Conservation (phyloP, 2,888 invertebrate genomes). For the Spilarctia lutea region DNA sequence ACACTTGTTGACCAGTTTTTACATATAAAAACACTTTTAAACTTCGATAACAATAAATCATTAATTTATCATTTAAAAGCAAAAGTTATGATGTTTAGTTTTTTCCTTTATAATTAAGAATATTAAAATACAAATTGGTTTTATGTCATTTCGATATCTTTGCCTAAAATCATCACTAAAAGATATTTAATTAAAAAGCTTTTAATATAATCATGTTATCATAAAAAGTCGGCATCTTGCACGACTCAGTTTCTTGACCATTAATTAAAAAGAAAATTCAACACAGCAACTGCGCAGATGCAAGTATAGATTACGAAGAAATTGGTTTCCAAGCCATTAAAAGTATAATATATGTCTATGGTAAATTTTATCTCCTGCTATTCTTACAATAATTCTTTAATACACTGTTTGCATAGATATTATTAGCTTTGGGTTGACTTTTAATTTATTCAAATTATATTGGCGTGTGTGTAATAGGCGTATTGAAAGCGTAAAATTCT, state of each 20-base stretch:
- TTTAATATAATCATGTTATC: conserved; percentile 5
- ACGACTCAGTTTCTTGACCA: conserved; percentile 8
- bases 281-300: conserved; percentile 35
- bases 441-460: conserved; percentile 25
- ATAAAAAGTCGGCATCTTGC: conserved; percentile 14
- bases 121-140: conserved; percentile 10
- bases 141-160: neutral
- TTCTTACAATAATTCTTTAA: conserved; percentile 43
- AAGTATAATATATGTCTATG: conserved; percentile 11
- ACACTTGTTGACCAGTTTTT: neutral
- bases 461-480: conserved; percentile 29
- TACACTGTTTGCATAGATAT: conserved; percentile 26
- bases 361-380: conserved; percentile 31
- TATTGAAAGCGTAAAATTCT: conserved; percentile 45
- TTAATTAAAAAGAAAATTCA: conserved; percentile 40
- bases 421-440: conserved; percentile 17
- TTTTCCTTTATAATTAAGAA: neutral
- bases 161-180: neutral
- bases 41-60: neutral
- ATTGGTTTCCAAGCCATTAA: conserved; percentile 43
- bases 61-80: neutral
- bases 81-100: neutral
- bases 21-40: too few species aligned
- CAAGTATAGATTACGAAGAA: conserved; percentile 39
- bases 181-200: conserved; percentile 11